These are phyloP conservation scores for Clarias fuscus DNA, from an alignment of 2,797 vertebrate genomes.

Conservation along the genomic window DNA sequence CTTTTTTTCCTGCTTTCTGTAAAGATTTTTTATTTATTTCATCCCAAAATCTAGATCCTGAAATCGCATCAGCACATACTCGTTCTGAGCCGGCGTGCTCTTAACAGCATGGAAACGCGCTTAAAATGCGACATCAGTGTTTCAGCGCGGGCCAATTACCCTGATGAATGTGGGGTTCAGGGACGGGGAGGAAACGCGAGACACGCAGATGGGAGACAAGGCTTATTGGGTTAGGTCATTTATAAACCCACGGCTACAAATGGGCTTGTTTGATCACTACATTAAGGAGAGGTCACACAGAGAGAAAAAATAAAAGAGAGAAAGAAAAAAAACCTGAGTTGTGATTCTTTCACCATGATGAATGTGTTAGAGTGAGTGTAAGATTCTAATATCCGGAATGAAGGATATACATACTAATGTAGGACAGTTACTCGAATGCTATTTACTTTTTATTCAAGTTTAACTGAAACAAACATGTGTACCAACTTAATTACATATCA, in stretches of 20 bases:
- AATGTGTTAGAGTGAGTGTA: no score
- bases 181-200: slow-evolving; percentile 63
- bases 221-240: slow-evolving; percentile 77
- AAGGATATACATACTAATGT: not conserved
- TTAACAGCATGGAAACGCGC: slow-evolving; percentile 77
- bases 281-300: slow-evolving; percentile 50
- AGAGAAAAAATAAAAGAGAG: not conserved
- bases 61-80: slow-evolving; percentile 36
- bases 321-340: not conserved
- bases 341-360: not conserved
- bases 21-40: not conserved
- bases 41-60: not conserved
- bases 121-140: slow-evolving; percentile 80
- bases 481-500: not conserved
- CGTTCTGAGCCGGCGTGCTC: slow-evolving; percentile 66
- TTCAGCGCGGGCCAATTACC: slow-evolving; percentile 78
- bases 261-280: slow-evolving; percentile 59
- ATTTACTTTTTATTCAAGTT: not conserved
- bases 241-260: slow-evolving; percentile 66
- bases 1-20: slow-evolving; percentile 40
- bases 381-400: not conserved
- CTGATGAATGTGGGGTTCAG: slow-evolving; percentile 74
- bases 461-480: not conserved
- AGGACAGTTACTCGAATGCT: not conserved
- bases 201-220: slow-evolving; percentile 72